These are phyloP conservation scores for Neomorphus geoffroyi DNA, from an alignment of 2,797 vertebrate species.

Conservation along the genomic window DNA sequence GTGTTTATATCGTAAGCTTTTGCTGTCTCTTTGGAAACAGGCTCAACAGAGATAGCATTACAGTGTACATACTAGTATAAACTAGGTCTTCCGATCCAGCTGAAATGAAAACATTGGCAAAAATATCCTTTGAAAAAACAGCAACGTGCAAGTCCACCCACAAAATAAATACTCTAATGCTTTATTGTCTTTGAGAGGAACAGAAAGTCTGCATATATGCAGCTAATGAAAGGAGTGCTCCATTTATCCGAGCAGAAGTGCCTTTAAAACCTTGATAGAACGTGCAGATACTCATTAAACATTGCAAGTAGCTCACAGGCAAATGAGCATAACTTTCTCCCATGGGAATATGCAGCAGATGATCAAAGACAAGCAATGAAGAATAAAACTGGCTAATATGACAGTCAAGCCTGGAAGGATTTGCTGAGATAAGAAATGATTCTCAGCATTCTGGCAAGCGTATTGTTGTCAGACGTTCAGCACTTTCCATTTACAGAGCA, in stretches of 20 bases:
- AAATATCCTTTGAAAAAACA: background rate
- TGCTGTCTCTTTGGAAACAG: background rate
- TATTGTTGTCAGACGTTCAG: conserved; percentile 37
- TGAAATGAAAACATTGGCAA: background rate
- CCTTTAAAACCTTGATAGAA: conserved; percentile 6
- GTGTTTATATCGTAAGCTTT: conserved; percentile 8
- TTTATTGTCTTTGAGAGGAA: conserved; percentile 6
- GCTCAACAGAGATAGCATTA: background rate
- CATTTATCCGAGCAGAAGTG: background rate
- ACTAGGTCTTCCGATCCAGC: background rate
- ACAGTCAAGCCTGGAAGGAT: conserved; percentile 45
- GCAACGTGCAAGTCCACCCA: background rate
- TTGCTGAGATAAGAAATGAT: conserved; percentile 52
- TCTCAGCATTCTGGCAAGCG: conserved; percentile 14
- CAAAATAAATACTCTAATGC: conserved; percentile 1
- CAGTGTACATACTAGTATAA: background rate
- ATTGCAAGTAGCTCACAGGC: conserved; percentile 7
- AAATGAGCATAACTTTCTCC: conserved; percentile 35
- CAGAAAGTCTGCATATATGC: background rate
- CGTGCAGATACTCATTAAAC: conserved; percentile 19
- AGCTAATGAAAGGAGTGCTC: conserved; percentile 18
- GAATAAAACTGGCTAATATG: conserved; percentile 62
- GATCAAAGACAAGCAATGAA: conserved; percentile 52
- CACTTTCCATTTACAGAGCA: background rate
- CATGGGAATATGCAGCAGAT: conserved; percentile 18